Evolutionary conservation across 1,140 invertebrate genomes (phyloP).

Genomic region (Rhynchophorus ferrugineus): DNA sequence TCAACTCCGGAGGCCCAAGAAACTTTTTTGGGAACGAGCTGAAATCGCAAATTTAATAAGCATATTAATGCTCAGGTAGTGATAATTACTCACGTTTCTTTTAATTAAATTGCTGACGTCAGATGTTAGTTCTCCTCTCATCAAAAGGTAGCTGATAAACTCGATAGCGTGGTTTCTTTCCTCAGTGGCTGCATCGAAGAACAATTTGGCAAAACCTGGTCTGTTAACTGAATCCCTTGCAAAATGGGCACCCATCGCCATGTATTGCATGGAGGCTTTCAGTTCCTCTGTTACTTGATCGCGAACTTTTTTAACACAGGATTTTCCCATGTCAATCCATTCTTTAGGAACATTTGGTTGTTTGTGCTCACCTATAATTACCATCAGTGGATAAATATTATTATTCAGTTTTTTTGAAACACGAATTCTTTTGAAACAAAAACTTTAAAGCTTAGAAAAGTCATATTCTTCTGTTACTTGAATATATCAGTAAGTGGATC

Average conservation of each 20-base stretch:
- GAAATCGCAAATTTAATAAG: conserved; percentile 7
- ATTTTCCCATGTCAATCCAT: conserved; percentile 60
- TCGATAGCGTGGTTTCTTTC: conserved; percentile 86
- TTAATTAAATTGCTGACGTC: conserved; percentile 57
- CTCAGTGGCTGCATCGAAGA: conserved; percentile 77
- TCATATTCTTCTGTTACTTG: too few relatives aligned
- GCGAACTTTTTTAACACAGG: conserved; percentile 55
- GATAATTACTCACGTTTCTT: conserved; percentile 57
- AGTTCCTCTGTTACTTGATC: conserved; percentile 71
- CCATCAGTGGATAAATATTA: too few relatives aligned
- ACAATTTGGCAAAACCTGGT: conserved; percentile 83
- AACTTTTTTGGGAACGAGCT: conserved; percentile 34
- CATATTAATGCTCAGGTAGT: too few relatives aligned
- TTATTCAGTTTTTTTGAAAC: too few relatives aligned
- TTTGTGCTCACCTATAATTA: conserved; percentile 42
- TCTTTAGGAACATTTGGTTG: conserved; percentile 44
- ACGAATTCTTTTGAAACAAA: too few relatives aligned
- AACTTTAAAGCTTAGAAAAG: too few relatives aligned
- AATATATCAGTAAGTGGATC: too few relatives aligned
- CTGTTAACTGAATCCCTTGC: conserved; percentile 67
- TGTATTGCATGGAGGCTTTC: conserved; percentile 68
- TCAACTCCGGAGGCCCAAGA: conserved; percentile 54
- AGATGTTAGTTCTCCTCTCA: conserved; percentile 70
- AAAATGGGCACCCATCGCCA: conserved; percentile 84
- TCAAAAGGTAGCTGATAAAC: conserved; percentile 82